phyloP scores from a whole-genome alignment of 2,113 vertebrate genomes.

The Corythornis vintsioides region DNA sequence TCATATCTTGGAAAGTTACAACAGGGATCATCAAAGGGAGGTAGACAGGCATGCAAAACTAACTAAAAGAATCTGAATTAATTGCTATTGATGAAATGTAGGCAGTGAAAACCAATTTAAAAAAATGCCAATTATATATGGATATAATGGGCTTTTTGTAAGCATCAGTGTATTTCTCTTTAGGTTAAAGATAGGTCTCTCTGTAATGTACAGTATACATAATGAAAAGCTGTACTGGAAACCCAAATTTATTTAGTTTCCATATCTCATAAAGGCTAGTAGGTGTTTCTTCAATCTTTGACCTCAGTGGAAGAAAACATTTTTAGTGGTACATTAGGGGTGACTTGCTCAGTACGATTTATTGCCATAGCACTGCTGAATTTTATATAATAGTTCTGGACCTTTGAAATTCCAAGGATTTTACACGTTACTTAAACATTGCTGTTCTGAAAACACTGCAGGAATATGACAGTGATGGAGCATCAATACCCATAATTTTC shows the following conservation, averaged over 20 bases:
- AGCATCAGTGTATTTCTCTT: neutral
- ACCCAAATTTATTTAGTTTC: neutral
- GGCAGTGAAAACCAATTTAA: neutral
- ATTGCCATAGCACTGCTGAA: neutral
- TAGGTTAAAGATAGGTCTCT: neutral
- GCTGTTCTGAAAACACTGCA: constrained; percentile 15
- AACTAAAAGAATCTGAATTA: neutral
- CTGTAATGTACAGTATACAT: neutral
- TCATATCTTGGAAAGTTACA: neutral
- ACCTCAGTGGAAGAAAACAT: neutral
- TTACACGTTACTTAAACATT: neutral
- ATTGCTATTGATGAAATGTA: neutral
- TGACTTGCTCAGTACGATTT: neutral
- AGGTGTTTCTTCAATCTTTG: neutral
- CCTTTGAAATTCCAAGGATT: neutral
- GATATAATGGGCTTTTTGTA: neutral
- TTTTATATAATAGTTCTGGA: neutral
- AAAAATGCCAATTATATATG: neutral
- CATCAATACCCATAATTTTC: neutral
- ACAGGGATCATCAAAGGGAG: neutral
- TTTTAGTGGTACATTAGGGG: neutral
- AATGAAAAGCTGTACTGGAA: neutral
- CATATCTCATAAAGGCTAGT: neutral
- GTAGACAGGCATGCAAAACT: neutral
- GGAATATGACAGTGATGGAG: neutral